phyloP scores from a whole-genome alignment of 2,113 vertebrate genomes.

The Coptodon rendalli region DNA sequence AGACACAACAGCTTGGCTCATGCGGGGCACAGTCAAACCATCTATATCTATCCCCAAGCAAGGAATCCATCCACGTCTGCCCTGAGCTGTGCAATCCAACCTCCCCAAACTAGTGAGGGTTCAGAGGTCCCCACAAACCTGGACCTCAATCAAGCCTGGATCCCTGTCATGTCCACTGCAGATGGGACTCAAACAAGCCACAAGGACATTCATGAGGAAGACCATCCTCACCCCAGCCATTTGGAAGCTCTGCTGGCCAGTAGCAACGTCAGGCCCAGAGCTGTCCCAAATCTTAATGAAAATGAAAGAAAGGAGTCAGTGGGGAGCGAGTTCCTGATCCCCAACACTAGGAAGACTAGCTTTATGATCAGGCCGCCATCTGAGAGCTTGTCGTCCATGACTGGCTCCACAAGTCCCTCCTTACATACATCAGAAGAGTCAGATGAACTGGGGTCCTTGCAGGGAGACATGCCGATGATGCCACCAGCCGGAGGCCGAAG shows the following conservation, averaged over 20 bases:
- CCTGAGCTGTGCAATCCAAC: conserved; percentile 50
- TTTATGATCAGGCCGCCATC: conserved; percentile 77
- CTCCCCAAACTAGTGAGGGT: conserved; percentile 24
- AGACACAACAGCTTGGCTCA: conserved; percentile 51
- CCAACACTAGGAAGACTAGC: conserved; percentile 74
- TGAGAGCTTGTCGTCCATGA: conserved; percentile 72
- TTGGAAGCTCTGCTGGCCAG: conserved; percentile 48
- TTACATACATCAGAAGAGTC: conserved; percentile 74
- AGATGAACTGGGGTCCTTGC: conserved; percentile 74
- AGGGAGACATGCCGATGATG: conserved; percentile 69
- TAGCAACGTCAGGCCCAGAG: conserved; percentile 51
- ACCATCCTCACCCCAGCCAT: conserved; percentile 32
- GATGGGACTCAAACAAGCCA: conserved; percentile 29
- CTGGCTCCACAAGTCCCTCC: conserved; percentile 69
- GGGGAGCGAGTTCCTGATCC: conserved; percentile 62
- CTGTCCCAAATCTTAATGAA: conserved; percentile 50
- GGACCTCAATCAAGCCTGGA: conserved; percentile 46
- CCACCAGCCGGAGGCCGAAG: conserved; percentile 74
- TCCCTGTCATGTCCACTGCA: background rate
- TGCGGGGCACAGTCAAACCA: conserved; percentile 42
- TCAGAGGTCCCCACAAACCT: conserved; percentile 1
- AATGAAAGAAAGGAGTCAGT: conserved; percentile 66
- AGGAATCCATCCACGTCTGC: conserved; percentile 14
- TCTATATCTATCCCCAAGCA: conserved; percentile 49
- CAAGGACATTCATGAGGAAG: conserved; percentile 16